These are phyloP conservation scores for Forbesichthys agassizii DNA, from an alignment of 2,113 vertebrate genomes.

Conservation along the genomic window DNA sequence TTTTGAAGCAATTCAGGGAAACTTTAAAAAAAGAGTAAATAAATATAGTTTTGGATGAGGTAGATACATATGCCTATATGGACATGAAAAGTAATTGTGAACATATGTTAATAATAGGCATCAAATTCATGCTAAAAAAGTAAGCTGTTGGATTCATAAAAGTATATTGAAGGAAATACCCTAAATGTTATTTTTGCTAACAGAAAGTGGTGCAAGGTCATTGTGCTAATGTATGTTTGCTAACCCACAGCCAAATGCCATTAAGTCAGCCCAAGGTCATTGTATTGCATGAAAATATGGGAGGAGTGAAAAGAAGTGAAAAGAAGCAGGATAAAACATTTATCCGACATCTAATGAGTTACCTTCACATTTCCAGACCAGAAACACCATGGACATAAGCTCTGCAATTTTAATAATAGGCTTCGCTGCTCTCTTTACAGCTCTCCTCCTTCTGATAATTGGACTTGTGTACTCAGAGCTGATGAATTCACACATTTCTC, in stretches of 20 bases:
- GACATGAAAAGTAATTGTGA: no score
- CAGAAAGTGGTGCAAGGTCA: no score
- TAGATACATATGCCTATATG: no score
- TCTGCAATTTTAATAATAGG: constrained; percentile 70
- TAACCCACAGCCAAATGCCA: constrained; percentile 36
- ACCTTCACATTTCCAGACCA: constrained; percentile 51
- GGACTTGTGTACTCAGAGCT: constrained; percentile 79
- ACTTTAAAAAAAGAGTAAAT: constrained; percentile 11
- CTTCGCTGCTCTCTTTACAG: constrained; percentile 70
- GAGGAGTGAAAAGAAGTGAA: constrained; percentile 27
- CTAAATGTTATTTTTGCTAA: no score
- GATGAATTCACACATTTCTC: constrained; percentile 81
- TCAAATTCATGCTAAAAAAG: no score
- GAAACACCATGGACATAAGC: constrained; percentile 72
- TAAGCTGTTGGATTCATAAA: no score
- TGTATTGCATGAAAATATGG: constrained; percentile 18
- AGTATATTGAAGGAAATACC: no score
- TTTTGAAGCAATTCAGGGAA: neutral
- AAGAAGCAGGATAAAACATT: constrained; percentile 56
- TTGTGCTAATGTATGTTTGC: neutral
- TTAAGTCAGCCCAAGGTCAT: constrained; percentile 47
- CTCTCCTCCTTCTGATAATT: constrained; percentile 75
- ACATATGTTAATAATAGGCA: no score
- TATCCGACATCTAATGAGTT: constrained; percentile 34
- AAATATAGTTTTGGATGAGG: constrained; percentile 5